These are phyloP conservation scores for Hipparchia sbordonii DNA, from an alignment of 2,888 invertebrate genomes.

Conservation along the genomic window DNA sequence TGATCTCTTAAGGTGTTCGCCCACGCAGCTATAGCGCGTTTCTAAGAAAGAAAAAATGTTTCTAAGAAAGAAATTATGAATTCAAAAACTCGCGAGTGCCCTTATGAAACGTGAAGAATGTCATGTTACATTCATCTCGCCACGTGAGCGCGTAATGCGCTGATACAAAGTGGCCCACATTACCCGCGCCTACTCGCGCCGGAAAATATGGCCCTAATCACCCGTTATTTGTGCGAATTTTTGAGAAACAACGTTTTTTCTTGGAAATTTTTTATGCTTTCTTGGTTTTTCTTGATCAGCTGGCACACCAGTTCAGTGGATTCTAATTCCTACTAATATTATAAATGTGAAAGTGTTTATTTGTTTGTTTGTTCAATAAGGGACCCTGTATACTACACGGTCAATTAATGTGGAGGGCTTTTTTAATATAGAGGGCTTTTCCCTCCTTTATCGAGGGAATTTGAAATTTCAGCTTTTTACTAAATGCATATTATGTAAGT, in stretches of 20 bases:
- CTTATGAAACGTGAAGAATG: not conserved
- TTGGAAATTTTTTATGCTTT: not conserved
- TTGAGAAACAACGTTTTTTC: not conserved
- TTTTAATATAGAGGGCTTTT: no score
- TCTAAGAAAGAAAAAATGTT: no score
- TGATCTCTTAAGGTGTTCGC: no score
- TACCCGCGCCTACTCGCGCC: not conserved
- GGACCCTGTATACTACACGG: not conserved
- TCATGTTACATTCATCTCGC: not conserved
- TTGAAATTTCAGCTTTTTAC: no score
- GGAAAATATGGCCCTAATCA: not conserved
- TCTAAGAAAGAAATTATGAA: no score
- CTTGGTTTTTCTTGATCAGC: not conserved
- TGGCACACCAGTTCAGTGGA: not conserved
- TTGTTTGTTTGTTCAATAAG: no score
- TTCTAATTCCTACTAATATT: not conserved
- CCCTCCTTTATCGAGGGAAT: no score
- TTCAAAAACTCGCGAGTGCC: not conserved
- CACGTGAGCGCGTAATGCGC: not conserved
- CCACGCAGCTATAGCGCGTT: no score
- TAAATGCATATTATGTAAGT: no score
- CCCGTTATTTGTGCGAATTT: conserved; percentile 1
- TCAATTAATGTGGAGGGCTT: not conserved
- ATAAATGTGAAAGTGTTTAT: no score
- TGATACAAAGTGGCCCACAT: conserved; percentile 5